These are phyloP conservation scores for Perca flavescens DNA, from an alignment of 2,113 vertebrate genomes.

Conservation along the genomic window DNA sequence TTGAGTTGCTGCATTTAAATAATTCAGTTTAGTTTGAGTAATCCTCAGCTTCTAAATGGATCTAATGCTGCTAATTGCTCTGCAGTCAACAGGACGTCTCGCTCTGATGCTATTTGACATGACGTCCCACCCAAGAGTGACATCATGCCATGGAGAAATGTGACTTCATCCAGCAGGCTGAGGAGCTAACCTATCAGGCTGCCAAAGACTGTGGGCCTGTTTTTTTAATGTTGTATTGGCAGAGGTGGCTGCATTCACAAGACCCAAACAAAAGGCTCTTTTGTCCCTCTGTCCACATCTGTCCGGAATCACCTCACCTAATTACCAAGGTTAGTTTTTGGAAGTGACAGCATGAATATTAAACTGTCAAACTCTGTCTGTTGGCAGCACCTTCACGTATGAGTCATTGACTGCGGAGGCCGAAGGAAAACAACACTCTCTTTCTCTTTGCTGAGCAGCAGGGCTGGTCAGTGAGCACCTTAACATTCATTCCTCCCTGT, in stretches of 20 bases:
- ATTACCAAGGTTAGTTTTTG: constrained; percentile 77
- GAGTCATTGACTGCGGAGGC: constrained; percentile 74
- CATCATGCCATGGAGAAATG: constrained; percentile 59
- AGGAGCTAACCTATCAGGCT: not conserved
- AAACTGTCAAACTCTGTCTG: constrained; percentile 81
- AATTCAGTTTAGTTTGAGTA: constrained; percentile 17
- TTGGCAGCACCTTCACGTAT: constrained; percentile 71
- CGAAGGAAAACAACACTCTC: constrained; percentile 67
- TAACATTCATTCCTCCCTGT: not conserved
- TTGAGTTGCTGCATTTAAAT: constrained; percentile 3
- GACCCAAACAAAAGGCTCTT: constrained; percentile 78
- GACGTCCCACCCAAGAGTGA: constrained; percentile 61
- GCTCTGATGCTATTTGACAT: constrained; percentile 45
- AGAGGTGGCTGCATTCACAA: constrained; percentile 63
- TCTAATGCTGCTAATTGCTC: constrained; percentile 7
- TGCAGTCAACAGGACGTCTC: constrained; percentile 25
- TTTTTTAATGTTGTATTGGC: constrained; percentile 69
- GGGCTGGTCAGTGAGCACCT: constrained; percentile 31
- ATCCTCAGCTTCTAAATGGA: constrained; percentile 2
- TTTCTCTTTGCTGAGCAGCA: constrained; percentile 52
- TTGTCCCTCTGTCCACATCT: constrained; percentile 80
- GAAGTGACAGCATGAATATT: constrained; percentile 83
- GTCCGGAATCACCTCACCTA: constrained; percentile 76
- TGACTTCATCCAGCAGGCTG: constrained; percentile 47
- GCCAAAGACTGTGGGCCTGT: constrained; percentile 44